Base-by-base conservation (phyloP, 1,140 invertebrate species). In the Aphelenchoides besseyi region DNA sequence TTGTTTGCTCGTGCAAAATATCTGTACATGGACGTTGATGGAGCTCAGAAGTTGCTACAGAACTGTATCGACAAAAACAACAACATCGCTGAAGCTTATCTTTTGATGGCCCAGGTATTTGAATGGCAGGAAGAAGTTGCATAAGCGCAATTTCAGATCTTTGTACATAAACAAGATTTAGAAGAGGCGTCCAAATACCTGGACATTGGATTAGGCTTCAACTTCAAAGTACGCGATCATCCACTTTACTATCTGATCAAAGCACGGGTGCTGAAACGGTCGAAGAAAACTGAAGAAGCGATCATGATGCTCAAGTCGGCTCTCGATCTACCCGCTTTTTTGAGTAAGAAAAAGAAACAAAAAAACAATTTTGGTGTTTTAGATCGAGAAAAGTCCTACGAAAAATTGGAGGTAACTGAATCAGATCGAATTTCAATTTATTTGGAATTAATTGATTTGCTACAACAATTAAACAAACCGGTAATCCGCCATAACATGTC, bases 241-340 rank as follows among this genome's bases (percentile, higher is more conserved):
- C 92, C 93, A 0, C 87, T 94, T 77, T 98, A 93, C 84, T 91
- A 96, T 86, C 88, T 95, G 53, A 89, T 95, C 0, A 89, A 89
- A 76, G 93, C 92, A 0, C 86, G 91, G 28, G 89, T 96, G 52
- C 89, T 92, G 55, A 93, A 91, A 80, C 88, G 91, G 78, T 88
- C 89, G 69, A 89, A 89, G 29, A 89, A 93, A 75, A 85, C 89
- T 2, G 88, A 90, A 41, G 90, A 91, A 64, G 90, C 91, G 0
- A 88, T 92, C 59, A 89, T 90, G 64, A 91, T 90, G 69, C 89
- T 95, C 70, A 88, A 89, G 74, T 88, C 86, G 29, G 91, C 91
- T 0, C 88, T 92, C 83, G 87, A 84, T 52, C 86, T 90, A 35
- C 84, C 85, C 23, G 85, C 85, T n/a, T 81, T 74, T 37, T 75